Evolutionary conservation across 2,797 vertebrate species (phyloP).

Genomic region (Alcedo quadribrachys): DNA sequence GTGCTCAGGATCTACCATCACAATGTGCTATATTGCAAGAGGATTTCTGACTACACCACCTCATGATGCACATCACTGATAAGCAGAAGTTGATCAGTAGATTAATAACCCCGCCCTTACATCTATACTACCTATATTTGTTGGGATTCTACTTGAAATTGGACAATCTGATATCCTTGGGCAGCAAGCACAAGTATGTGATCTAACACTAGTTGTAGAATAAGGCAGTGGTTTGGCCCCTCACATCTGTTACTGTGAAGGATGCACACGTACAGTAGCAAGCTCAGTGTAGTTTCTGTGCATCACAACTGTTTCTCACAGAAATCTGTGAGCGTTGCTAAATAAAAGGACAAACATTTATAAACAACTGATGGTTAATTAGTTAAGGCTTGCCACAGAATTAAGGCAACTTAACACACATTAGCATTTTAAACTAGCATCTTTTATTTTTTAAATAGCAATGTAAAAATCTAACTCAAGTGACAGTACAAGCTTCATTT

Average conservation of each 20-base stretch:
- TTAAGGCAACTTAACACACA: neutral
- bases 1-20: neutral
- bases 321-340: neutral
- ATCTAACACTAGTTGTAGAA: neutral
- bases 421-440: neutral
- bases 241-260: neutral
- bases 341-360: neutral
- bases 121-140: accelerated
- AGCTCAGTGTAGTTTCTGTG: neutral
- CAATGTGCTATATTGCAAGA: neutral
- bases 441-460: neutral
- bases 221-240: neutral
- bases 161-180: neutral
- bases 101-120: accelerated
- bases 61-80: neutral
- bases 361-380: neutral
- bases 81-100: neutral
- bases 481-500: neutral
- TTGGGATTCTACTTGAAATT: neutral
- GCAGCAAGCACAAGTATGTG: neutral
- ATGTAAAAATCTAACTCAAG: neutral
- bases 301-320: neutral
- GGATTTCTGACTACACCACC: neutral
- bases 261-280: accelerated
- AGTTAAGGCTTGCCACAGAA: neutral